Percentiles rank a stretch among this genome's conserved stretches.
Evolutionary conservation across 2,113 vertebrate genomes (phyloP).

Genomic region (Zingel zingel): DNA sequence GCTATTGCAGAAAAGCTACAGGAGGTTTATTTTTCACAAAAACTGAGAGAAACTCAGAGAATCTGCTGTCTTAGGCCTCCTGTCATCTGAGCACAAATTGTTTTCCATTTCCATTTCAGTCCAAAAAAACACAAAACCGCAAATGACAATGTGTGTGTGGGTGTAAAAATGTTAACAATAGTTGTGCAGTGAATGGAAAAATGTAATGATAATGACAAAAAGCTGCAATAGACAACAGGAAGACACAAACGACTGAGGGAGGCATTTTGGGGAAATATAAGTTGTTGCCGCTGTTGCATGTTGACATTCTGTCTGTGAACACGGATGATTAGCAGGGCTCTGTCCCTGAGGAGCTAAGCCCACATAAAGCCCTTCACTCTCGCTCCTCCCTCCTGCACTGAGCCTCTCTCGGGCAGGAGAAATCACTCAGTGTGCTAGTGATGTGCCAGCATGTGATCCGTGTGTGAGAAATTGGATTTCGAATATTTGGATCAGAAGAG

Average conservation of each 20-base stretch:
- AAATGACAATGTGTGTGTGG: constrained; percentile 42
- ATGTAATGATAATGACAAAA: constrained; percentile 35
- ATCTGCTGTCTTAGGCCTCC: constrained; percentile 3
- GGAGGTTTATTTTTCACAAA: constrained; percentile 3
- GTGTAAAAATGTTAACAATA: constrained; percentile 41
- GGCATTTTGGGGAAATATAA: constrained; percentile 32
- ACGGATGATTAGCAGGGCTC: constrained; percentile 66
- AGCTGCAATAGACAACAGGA: constrained; percentile 6
- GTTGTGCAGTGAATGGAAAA: constrained; percentile 37
- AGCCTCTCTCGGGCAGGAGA: constrained; percentile 54
- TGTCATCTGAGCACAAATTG: constrained; percentile 40
- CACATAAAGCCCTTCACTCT: constrained; percentile 60
- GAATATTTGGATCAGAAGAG: constrained; percentile 70
- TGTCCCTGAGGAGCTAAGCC: constrained; percentile 50
- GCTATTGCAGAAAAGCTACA: background rate
- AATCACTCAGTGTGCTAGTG: constrained; percentile 52
- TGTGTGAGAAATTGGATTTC: constrained; percentile 65
- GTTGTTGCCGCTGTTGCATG: constrained; percentile 42
- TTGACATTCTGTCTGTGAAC: constrained; percentile 57
- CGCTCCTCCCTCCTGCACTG: constrained; percentile 40
- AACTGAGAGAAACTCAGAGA: background rate
- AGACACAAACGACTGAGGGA: constrained; percentile 21
- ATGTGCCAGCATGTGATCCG: constrained; percentile 53
- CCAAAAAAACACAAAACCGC: constrained; percentile 8
- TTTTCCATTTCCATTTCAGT: constrained; percentile 40